phyloP scores from a whole-genome alignment of 2,113 vertebrate species.

The Larimichthys polyactis region DNA sequence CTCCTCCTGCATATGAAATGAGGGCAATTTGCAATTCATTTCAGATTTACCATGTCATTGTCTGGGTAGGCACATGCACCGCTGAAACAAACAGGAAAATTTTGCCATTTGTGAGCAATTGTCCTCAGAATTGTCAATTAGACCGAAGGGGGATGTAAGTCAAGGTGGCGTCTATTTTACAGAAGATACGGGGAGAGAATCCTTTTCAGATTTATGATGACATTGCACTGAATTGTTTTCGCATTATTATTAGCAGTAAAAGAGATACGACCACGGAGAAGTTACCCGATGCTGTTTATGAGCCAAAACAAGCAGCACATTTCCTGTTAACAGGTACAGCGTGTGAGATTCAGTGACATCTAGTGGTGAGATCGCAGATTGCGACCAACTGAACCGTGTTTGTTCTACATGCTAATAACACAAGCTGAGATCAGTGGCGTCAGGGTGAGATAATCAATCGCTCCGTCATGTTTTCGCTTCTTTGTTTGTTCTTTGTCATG shows the following conservation, averaged over 20 bases:
- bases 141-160: background rate
- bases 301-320: constrained; percentile 21
- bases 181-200: background rate
- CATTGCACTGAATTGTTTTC: constrained; percentile 1
- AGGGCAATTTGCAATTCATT: constrained; percentile 70
- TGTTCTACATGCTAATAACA: too few relatives aligned
- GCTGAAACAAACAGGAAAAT: constrained; percentile 55
- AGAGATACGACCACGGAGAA: constrained; percentile 19
- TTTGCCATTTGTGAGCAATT: constrained; percentile 43
- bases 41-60: constrained; percentile 67
- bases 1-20: constrained; percentile 61
- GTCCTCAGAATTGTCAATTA: constrained; percentile 47
- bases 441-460: too few relatives aligned
- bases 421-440: too few relatives aligned
- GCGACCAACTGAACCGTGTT: too few relatives aligned
- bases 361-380: too few relatives aligned
- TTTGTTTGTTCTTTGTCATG: too few relatives aligned
- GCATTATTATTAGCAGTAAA: constrained; percentile 35
- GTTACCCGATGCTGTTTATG: background rate
- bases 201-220: constrained; percentile 26
- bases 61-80: constrained; percentile 51
- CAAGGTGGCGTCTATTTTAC: constrained; percentile 30
- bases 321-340: background rate
- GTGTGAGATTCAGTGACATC: too few relatives aligned
- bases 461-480: too few relatives aligned